Evolutionary conservation across 2,113 vertebrate genomes (phyloP).

Genomic region (Rhagologus leucostigma): DNA sequence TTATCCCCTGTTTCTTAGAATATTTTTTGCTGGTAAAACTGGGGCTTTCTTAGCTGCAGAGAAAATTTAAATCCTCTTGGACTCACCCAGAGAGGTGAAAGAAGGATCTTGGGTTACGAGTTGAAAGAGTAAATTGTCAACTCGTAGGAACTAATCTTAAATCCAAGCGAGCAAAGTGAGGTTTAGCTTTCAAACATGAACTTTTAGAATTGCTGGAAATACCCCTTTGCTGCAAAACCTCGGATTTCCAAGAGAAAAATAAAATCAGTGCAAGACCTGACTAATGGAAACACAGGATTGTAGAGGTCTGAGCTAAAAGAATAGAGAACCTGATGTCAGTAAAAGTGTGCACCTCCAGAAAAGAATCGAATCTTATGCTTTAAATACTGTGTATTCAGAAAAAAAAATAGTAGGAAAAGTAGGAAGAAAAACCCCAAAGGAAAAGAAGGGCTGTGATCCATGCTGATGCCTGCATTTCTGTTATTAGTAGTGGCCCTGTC

Average conservation of each 20-base stretch:
- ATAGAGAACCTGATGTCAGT: neutral
- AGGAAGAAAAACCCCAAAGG: neutral
- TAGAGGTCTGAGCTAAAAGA: neutral
- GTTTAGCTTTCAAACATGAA: neutral
- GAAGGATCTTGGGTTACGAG: neutral
- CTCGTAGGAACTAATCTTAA: neutral
- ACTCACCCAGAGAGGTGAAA: neutral
- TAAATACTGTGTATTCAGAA: neutral
- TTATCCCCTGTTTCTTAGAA: neutral
- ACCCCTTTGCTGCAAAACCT: neutral
- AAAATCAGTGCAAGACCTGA: neutral
- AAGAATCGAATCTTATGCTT: neutral
- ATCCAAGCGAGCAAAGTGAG: neutral
- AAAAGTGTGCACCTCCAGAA: neutral
- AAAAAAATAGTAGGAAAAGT: neutral
- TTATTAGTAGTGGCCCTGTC: slow-evolving; percentile 48
- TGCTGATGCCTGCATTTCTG: slow-evolving; percentile 53
- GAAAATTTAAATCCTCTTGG: neutral
- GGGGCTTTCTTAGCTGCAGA: neutral
- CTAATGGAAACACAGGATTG: neutral
- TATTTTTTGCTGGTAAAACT: neutral
- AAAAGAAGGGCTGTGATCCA: neutral
- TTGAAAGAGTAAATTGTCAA: neutral
- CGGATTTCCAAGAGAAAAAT: neutral
- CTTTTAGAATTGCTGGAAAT: neutral